Conservation (phyloP, 2,888 invertebrate genomes). For the Lithosia quadra region DNA sequence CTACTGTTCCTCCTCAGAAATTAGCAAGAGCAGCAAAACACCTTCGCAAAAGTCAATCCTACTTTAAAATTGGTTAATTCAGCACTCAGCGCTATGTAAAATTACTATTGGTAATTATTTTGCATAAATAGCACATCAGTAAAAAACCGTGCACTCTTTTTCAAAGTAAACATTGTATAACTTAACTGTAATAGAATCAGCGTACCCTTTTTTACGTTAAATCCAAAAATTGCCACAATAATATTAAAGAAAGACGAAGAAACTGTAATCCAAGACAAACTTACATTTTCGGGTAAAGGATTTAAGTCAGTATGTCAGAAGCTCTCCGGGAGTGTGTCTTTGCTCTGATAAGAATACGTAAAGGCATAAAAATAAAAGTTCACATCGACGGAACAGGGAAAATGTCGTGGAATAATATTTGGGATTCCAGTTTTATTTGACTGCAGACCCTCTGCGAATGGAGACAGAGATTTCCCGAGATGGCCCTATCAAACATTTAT, state of each 20-base stretch:
- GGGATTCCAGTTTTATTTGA: conserved; percentile 86
- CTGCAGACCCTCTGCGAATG: conserved; percentile 85
- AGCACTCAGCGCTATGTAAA: background rate
- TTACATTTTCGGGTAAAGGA: conserved; percentile 74
- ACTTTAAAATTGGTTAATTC: background rate
- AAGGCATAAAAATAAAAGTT: conserved; percentile 87
- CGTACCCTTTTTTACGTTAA: conserved; percentile 33
- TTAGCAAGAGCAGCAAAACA: background rate
- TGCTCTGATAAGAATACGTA: conserved; percentile 85
- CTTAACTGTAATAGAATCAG: conserved; percentile 8
- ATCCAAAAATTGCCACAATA: conserved; percentile 54
- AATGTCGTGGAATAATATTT: conserved; percentile 86
- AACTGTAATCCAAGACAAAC: conserved; percentile 71
- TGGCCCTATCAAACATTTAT: conserved; percentile 87
- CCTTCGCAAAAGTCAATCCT: too few relatives aligned
- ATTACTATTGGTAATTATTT: background rate
- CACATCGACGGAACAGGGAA: conserved; percentile 84
- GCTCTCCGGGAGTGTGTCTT: conserved; percentile 82
- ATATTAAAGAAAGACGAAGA: conserved; percentile 58
- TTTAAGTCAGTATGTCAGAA: conserved; percentile 83
- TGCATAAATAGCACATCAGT: background rate
- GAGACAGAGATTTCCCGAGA: conserved; percentile 86
- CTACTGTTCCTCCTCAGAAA: background rate
- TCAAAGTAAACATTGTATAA: background rate
- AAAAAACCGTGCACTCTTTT: background rate